phyloP scores from a whole-genome alignment of 35 echinoderm and acorn worm genomes.

The Apostichopus californicus region DNA sequence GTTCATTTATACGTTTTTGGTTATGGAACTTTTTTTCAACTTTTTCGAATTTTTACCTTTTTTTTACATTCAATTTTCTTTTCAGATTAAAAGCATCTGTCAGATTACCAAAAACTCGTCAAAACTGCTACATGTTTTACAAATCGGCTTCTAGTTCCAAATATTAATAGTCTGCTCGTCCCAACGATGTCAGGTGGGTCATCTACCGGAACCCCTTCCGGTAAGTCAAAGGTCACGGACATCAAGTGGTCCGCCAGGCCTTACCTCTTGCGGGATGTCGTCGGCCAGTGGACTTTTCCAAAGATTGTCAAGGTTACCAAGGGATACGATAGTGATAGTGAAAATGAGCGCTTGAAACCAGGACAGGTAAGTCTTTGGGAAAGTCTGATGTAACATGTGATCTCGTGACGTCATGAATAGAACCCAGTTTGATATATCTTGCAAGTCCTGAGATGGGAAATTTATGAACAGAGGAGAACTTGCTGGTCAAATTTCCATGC shows the following conservation, averaged over 20 bases:
- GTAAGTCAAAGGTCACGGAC: conserved; percentile 73
- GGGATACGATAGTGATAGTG: conserved; percentile 72
- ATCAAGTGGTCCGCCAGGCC: conserved; percentile 80
- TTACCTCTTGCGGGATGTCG: conserved; percentile 64
- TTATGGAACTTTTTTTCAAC: too few relatives aligned
- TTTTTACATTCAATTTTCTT: too few relatives aligned
- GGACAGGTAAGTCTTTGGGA: conserved; percentile 66
- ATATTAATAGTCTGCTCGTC: too few relatives aligned
- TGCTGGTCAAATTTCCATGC: too few relatives aligned
- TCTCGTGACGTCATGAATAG: neutral
- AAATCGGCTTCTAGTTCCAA: too few relatives aligned
- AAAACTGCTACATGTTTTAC: too few relatives aligned
- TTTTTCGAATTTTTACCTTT: too few relatives aligned
- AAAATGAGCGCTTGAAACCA: conserved; percentile 67
- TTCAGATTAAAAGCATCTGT: too few relatives aligned
- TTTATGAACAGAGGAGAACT: too few relatives aligned
- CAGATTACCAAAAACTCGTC: too few relatives aligned
- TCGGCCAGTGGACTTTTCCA: conserved; percentile 81
- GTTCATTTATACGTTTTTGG: too few relatives aligned
- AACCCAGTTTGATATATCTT: neutral
- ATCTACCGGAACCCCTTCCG: conserved; percentile 2
- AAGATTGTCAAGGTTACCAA: conserved; percentile 72
- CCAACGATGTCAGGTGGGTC: neutral
- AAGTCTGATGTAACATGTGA: neutral
- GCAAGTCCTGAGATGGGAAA: neutral